Base-by-base conservation (phyloP, 1,140 invertebrate species). In the Diplogasteroides magnus region DNA sequence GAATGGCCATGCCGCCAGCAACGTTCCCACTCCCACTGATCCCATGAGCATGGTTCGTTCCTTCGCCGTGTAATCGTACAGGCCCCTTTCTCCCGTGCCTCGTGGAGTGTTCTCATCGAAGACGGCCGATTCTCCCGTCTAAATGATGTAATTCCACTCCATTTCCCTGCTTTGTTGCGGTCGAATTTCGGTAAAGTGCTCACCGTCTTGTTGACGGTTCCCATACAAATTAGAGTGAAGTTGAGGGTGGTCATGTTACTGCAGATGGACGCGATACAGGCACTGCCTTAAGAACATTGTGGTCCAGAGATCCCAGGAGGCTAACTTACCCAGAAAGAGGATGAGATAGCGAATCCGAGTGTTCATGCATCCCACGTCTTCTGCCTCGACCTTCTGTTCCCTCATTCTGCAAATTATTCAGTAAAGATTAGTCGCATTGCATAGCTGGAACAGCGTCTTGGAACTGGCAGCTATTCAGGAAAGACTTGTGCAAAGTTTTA, bases 211-310 rank as follows among this genome's bases (percentile, higher is more conserved):
- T n/a, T n/a, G n/a, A n/a, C n/a, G n/a, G n/a, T 60, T 19, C 61
- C 65, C 74, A 75, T 75, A 57, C 74, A 75, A 28, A 75, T 75
- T 19, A 70, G 29, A 1, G 74, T 75, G 64, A 75, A 75, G 67
- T 75, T 75, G n/a, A 75, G 37, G 11, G 68, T 64, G 1, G 67
- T 70, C 71, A 75, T 75, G 60, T 75, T 75, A 1, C 26, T 32
- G 26, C 63, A 64, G 31, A 75, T 75, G 2, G 74, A 74, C 14
- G 74, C 64, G 13, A 75, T 70, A 28, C 74, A 74, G 25, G 65
- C 58, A 2, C 64, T 60, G n/a, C 70, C 70, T 72, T 27, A 26
- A 71, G 27, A 3, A 26, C 65, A 13, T 26, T 31, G 29, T 19
- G 27, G 1, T 63, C 0, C 13, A 25, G 23, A 26, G 6, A 29